phyloP scores from a whole-genome alignment of 2,113 vertebrate species.

The Aegithalos caudatus region DNA sequence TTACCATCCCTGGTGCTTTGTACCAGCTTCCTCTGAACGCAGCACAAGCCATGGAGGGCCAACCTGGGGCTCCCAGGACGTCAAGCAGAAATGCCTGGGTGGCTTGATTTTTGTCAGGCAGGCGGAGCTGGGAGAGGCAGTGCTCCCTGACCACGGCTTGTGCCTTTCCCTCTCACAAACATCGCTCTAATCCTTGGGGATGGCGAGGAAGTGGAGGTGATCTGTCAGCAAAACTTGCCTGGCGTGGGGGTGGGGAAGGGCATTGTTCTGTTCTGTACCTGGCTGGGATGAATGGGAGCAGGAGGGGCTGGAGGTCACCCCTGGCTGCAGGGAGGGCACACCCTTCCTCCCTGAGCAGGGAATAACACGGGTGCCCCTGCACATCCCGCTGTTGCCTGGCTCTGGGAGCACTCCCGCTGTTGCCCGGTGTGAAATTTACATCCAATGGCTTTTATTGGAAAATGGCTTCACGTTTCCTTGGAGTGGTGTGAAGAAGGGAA shows the following conservation, averaged over 20 bases:
- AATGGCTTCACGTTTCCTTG: neutral
- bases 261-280: neutral
- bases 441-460: neutral
- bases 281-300: neutral
- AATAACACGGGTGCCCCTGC: neutral
- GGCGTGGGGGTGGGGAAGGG: neutral
- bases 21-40: neutral
- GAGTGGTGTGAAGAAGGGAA: neutral
- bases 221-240: neutral
- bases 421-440: neutral
- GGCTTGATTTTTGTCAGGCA: neutral
- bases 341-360: neutral
- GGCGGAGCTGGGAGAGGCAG: neutral
- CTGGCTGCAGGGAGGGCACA: neutral
- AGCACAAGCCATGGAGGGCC: neutral
- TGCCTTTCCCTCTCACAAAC: neutral
- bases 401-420: neutral
- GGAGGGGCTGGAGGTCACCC: neutral
- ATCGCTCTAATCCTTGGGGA: neutral
- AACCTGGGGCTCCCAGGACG: neutral
- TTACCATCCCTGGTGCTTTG: neutral
- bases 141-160: neutral
- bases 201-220: constrained; percentile 6
- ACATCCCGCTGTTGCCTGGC: neutral
- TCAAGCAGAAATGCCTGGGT: neutral